Evolutionary conservation across 2,888 invertebrate species (phyloP), one percentile per base, ranked within the genome.

Genomic region (Drosophila recens): DNA sequence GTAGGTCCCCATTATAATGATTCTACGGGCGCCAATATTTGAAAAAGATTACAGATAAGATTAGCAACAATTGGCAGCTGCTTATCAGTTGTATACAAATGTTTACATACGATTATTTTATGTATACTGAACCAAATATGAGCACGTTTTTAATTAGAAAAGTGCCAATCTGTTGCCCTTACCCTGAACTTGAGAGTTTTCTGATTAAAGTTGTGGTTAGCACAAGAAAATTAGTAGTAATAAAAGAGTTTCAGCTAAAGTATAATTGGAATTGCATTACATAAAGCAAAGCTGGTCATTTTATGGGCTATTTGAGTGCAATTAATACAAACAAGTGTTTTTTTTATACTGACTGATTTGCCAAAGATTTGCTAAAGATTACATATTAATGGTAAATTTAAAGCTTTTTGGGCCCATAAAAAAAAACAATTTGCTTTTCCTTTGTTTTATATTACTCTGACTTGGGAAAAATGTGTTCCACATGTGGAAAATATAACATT

Each of bases 91-190:
- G 1, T n/a, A 40, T 54, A 36, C 23, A 45, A 58, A 72, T 77
- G 40, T 45, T 58, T 58, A 8, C 9, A 38, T 34, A 42, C 20
- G 13, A 33, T 20, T 56, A 34, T 2, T 23, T n/a, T 56, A 42
- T 27, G 27, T 27, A 1, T 0, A 30, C 30, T 51, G 15, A 20
- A n/a, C 17, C n/a, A 30, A 8, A 30, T 23, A 20, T 42, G 11
- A 23, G 52, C 79, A 75, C 79, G 67, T 73, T 67, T 73, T 51
- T 67, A 66, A 75, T 67, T 74, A 33, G 51, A 58, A 79, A 72
- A 11, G 17, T 34, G 43, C 40, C 11, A 34, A 17, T 20, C 11
- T 4, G 20, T 42, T 33, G 51, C 54, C 57, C 51, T 64, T 49
- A 38, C 46, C 34, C 56, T 54, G 73, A 74, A 74, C 73, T 72